phyloP scores from a whole-genome alignment of 2,888 invertebrate species.

The Lycophotia porphyrea region DNA sequence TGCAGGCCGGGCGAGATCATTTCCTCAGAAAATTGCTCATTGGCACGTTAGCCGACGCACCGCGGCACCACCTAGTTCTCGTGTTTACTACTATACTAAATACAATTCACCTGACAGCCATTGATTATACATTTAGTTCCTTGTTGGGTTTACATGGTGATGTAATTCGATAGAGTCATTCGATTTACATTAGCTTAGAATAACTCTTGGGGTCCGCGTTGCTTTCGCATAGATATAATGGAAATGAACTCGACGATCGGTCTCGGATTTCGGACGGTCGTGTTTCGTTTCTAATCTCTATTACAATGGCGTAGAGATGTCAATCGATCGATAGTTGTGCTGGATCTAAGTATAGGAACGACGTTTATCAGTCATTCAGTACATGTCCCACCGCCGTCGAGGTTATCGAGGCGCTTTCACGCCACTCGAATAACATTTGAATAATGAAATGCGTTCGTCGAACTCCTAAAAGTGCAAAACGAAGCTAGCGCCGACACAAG shows the following conservation, averaged over 20 bases:
- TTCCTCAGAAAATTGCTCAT: conserved; percentile 81
- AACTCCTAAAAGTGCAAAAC: conserved; percentile 86
- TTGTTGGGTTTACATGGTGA: conserved; percentile 69
- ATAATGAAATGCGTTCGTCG: conserved; percentile 86
- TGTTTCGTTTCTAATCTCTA: conserved; percentile 73
- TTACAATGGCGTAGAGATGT: conserved; percentile 71
- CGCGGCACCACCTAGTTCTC: conserved; percentile 45
- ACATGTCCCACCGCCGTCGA: conserved; percentile 80
- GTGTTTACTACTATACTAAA: conserved; percentile 69
- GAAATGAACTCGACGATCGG: conserved; percentile 74
- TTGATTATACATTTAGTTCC: conserved; percentile 64
- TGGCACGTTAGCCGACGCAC: conserved; percentile 68
- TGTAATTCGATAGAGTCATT: conserved; percentile 75
- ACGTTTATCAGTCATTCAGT: conserved; percentile 82
- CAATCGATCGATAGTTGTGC: conserved; percentile 69
- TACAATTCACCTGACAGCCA: conserved; percentile 67
- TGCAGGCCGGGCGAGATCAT: conserved; percentile 70
- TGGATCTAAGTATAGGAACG: conserved; percentile 71
- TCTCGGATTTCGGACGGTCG: conserved; percentile 68
- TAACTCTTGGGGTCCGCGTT: conserved; percentile 71
- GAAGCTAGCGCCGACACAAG: conserved; percentile 71
- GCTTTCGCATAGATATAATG: conserved; percentile 78
- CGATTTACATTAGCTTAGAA: conserved; percentile 77
- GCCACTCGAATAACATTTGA: conserved; percentile 87
- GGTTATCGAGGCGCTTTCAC: conserved; percentile 88